phyloP scores from a whole-genome alignment of 2,888 invertebrate genomes.

The Seladonia tumulorum region DNA sequence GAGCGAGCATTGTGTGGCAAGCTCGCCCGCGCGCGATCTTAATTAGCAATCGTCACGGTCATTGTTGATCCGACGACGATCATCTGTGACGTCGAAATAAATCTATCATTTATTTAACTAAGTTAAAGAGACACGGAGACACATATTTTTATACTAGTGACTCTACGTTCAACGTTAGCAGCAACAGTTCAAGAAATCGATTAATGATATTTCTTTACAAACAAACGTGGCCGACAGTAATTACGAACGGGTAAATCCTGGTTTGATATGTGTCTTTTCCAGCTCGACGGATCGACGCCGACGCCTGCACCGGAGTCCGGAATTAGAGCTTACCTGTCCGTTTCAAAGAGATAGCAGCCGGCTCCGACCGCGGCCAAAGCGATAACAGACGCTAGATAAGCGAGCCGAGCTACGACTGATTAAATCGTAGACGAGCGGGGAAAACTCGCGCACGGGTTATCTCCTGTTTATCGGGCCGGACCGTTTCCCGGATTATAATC shows the following conservation, averaged over 20 bases:
- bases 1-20: constrained; percentile 44
- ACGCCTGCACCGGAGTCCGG: not conserved
- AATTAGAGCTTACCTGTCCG: constrained; percentile 57
- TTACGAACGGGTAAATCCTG: not conserved
- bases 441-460: constrained; percentile 50
- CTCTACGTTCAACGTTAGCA: not conserved
- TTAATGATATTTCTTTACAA: no score
- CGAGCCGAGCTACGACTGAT: constrained; percentile 35
- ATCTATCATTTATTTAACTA: no score
- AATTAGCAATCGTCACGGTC: not conserved
- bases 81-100: constrained; percentile 1
- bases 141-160: not conserved
- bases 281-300: constrained; percentile 12
- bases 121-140: no score
- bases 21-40: constrained; percentile 5
- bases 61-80: not conserved
- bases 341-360: constrained; percentile 61
- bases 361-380: constrained; percentile 24
- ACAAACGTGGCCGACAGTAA: not conserved
- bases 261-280: not conserved
- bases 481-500: constrained; percentile 53
- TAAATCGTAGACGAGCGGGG: constrained; percentile 54
- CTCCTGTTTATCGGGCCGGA: constrained; percentile 52
- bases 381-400: constrained; percentile 67
- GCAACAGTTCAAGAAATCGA: no score